phyloP scores from a whole-genome alignment of 2,113 vertebrate species.

The Mirounga angustirostris region DNA sequence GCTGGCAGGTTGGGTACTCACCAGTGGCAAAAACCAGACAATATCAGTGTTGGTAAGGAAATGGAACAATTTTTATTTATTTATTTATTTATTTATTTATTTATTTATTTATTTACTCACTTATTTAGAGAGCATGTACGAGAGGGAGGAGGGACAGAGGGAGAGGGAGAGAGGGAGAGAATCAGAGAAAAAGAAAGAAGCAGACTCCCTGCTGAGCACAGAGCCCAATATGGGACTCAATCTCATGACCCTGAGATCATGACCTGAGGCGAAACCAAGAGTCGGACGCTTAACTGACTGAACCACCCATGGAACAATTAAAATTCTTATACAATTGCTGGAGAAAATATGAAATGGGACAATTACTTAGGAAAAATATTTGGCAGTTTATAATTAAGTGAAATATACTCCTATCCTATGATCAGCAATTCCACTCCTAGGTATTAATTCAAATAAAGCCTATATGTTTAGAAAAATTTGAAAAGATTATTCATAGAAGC shows the following conservation, averaged over 20 bases:
- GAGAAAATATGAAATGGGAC: not conserved
- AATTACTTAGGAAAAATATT: not conserved
- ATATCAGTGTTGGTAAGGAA: not conserved
- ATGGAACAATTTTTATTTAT: not conserved
- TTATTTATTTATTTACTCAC: not conserved
- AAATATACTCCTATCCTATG: not conserved
- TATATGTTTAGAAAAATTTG: not conserved
- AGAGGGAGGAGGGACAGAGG: not conserved
- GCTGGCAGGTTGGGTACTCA: not conserved
- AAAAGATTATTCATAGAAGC: not conserved
- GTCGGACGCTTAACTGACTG: not conserved
- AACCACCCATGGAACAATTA: not conserved
- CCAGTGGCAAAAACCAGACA: not conserved
- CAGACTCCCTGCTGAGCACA: not conserved
- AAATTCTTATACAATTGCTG: not conserved
- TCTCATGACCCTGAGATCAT: not conserved
- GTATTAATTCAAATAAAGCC: not conserved
- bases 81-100: not conserved
- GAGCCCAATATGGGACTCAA: not conserved
- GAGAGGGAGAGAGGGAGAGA: not conserved
- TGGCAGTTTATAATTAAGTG: not conserved
- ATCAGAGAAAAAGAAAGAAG: not conserved
- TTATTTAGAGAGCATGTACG: not conserved
- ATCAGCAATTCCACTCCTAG: not conserved
- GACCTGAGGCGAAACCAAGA: not conserved